A percentile compares a stretch with the other conserved stretches of the same genome.
Evolutionary conservation across 2,888 invertebrate species (phyloP).

Genomic region (Cryptus armator): DNA sequence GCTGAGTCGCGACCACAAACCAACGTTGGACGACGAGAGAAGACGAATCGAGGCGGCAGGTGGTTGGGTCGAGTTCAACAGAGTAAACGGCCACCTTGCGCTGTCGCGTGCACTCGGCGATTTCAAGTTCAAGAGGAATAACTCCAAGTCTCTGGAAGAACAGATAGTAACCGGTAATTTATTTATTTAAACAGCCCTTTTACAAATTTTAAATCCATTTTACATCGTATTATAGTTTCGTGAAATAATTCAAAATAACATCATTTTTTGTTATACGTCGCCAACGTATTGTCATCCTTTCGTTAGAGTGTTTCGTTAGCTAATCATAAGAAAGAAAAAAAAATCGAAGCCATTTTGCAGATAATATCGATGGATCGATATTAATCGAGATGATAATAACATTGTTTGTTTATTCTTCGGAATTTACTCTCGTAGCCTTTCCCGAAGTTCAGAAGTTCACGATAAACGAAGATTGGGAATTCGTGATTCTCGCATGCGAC

Average conservation of each 20-base stretch:
- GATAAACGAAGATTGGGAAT: conserved; percentile 97
- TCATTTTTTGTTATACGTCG: too few relatives aligned
- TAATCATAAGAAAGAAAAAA: too few relatives aligned
- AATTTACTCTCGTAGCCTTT: conserved; percentile 88
- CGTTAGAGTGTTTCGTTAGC: too few relatives aligned
- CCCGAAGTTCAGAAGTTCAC: conserved; percentile 95
- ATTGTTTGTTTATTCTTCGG: neutral
- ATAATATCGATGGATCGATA: neutral
- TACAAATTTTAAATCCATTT: too few relatives aligned
- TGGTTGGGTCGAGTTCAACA: conserved; percentile 98
- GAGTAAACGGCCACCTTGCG: conserved; percentile 99
- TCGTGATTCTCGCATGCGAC: conserved; percentile 98
- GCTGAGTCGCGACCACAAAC: conserved; percentile 97
- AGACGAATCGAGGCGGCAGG: conserved; percentile 97
- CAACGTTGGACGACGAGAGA: conserved; percentile 94
- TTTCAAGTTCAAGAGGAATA: conserved; percentile 97
- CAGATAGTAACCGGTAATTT: conserved; percentile 97
- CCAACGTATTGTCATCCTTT: too few relatives aligned
- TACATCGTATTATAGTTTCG: too few relatives aligned
- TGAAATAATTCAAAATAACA: too few relatives aligned
- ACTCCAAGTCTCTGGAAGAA: conserved; percentile 93
- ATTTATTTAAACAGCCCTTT: too few relatives aligned
- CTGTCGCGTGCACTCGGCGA: conserved; percentile 98
- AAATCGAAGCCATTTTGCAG: too few relatives aligned
- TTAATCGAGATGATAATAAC: neutral